phyloP scores from a whole-genome alignment of 2,888 invertebrate genomes.

The Masnerella sp. region DNA sequence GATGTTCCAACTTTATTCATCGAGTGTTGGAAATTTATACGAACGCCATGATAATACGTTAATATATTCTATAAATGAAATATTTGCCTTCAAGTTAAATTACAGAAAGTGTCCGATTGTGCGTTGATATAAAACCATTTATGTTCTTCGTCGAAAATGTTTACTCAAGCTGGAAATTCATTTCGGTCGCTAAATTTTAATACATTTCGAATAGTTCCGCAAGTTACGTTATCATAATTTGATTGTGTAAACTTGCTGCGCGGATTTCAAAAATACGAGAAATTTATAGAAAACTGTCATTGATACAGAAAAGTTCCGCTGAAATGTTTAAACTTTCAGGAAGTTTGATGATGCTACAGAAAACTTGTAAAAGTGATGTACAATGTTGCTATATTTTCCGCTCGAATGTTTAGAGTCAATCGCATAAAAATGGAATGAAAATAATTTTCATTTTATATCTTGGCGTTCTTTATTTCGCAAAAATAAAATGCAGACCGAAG shows the following conservation, averaged over 20 bases:
- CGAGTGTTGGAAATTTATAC: constrained; percentile 1
- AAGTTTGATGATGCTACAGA: constrained; percentile 7
- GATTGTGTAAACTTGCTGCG: neutral
- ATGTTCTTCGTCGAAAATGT: neutral
- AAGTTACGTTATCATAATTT: constrained; percentile 2
- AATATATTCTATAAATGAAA: neutral
- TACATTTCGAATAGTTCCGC: neutral
- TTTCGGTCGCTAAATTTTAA: neutral
- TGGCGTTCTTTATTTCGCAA: too few species aligned
- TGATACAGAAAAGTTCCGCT: constrained; percentile 21
- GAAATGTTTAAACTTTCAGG: constrained; percentile 20
- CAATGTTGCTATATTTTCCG: constrained; percentile 6
- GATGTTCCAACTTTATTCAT: neutral
- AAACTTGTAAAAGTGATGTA: constrained; percentile 16
- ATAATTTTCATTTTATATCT: constrained; percentile 1
- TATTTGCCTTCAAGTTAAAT: constrained; percentile 1
- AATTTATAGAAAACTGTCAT: constrained; percentile 19
- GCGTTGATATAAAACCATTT: neutral
- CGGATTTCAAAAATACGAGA: constrained; percentile 19
- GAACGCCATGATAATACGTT: neutral
- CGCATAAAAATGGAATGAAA: constrained; percentile 13
- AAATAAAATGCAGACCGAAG: too few species aligned
- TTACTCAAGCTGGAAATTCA: neutral
- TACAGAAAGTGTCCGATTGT: neutral
- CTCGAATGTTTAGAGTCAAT: constrained; percentile 3